phyloP scores from a whole-genome alignment of 1,140 invertebrate genomes.

The Papilio dardanus region DNA sequence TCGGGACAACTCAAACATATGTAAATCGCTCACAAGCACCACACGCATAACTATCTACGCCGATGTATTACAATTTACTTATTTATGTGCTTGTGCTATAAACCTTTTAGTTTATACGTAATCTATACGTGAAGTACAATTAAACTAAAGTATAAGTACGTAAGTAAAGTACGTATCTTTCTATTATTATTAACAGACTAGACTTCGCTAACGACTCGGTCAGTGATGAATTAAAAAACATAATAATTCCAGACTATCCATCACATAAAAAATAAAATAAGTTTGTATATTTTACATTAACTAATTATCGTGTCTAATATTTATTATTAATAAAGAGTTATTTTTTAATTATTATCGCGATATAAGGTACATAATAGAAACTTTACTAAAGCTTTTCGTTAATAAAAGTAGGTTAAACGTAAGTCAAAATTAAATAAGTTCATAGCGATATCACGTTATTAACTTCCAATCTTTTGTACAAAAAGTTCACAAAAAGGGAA shows the following conservation, averaged over 20 bases:
- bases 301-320: too few relatives aligned
- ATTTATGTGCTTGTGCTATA: slow-evolving; percentile 13
- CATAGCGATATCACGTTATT: slow-evolving; percentile 1
- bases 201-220: too few relatives aligned
- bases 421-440: slow-evolving; percentile 24
- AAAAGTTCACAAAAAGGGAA: slow-evolving; percentile 33
- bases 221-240: too few relatives aligned
- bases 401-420: not conserved
- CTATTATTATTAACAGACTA: too few relatives aligned
- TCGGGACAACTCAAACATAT: slow-evolving; percentile 47
- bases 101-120: not conserved
- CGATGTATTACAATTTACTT: not conserved
- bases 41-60: slow-evolving; percentile 23
- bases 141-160: too few relatives aligned
- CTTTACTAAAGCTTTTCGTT: not conserved
- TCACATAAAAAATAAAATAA: too few relatives aligned
- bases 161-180: too few relatives aligned
- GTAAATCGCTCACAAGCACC: slow-evolving; percentile 43
- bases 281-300: too few relatives aligned
- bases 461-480: slow-evolving; percentile 30
- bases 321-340: too few relatives aligned
- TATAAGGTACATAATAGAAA: not conserved
- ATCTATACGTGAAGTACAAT: too few relatives aligned
- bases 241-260: too few relatives aligned
- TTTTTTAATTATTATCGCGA: not conserved